Evolutionary conservation across 2,113 vertebrate species (phyloP).

Genomic region (Protobothrops flavoviridis): DNA sequence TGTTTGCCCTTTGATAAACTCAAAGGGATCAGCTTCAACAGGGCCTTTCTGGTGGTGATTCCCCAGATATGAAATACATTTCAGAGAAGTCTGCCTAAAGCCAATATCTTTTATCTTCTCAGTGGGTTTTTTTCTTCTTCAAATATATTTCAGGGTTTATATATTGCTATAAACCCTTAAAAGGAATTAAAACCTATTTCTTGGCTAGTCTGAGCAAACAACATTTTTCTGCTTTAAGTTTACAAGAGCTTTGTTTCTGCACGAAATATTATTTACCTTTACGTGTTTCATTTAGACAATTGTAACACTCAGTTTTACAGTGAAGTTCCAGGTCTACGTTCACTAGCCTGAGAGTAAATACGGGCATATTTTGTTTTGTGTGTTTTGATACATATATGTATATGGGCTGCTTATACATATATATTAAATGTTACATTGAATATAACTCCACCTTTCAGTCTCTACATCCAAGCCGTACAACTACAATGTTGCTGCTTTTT

Average conservation of each 20-base stretch:
- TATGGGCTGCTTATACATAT: background rate
- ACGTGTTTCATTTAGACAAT: background rate
- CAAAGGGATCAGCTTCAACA: background rate
- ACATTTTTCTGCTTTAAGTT: no score
- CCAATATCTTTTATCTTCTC: no score
- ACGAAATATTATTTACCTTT: no score
- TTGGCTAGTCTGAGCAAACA: no score
- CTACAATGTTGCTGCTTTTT: background rate
- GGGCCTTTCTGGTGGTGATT: no score
- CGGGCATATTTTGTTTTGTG: background rate
- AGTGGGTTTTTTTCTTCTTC: no score
- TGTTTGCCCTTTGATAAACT: background rate
- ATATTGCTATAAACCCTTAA: no score
- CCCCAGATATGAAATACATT: no score
- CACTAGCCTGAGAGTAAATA: background rate
- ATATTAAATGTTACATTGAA: background rate
- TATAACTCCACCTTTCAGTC: background rate
- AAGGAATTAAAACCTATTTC: no score
- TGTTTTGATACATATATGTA: background rate
- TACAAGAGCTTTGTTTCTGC: no score
- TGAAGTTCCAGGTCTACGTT: background rate
- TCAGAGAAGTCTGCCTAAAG: no score
- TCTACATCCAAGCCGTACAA: background rate
- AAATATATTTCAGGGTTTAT: no score
- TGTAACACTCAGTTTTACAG: background rate